Conservation (phyloP, 2,797 vertebrate genomes). For the Gallirallus australis region DNA sequence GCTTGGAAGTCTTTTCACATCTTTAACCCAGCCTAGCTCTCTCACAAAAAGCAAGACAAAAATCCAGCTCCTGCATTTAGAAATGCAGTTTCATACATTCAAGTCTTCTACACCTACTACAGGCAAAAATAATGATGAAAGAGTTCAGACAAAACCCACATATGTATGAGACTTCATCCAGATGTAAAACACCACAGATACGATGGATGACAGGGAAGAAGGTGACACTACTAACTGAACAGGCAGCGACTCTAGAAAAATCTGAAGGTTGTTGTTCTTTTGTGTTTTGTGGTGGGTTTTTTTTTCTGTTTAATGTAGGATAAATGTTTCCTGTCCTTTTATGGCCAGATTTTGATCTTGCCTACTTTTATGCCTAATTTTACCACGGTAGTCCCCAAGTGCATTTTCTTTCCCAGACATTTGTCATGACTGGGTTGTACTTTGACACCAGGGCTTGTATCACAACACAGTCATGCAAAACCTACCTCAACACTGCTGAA, state of each 20-base stretch:
- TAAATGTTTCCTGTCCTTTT: background rate
- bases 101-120: background rate
- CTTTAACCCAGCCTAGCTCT: background rate
- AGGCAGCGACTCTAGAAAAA: background rate
- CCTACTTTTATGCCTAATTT: background rate
- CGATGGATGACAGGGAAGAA: background rate
- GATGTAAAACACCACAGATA: background rate
- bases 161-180: background rate
- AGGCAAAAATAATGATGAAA: background rate
- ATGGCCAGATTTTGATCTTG: background rate
- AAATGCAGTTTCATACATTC: background rate
- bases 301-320: background rate
- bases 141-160: background rate
- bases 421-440: background rate
- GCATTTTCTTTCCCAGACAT: background rate
- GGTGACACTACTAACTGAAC: background rate
- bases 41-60: constrained; percentile 6
- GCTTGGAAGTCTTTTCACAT: background rate
- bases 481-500: background rate
- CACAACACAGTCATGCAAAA: background rate
- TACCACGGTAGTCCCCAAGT: background rate
- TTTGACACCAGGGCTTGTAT: background rate
- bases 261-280: background rate
- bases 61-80: background rate
- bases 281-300: background rate